Percentiles rank a stretch among this genome's conserved stretches.
These are phyloP conservation scores for Zosterops borbonicus DNA, from an alignment of 2,113 vertebrate genomes.

Conservation along the genomic window DNA sequence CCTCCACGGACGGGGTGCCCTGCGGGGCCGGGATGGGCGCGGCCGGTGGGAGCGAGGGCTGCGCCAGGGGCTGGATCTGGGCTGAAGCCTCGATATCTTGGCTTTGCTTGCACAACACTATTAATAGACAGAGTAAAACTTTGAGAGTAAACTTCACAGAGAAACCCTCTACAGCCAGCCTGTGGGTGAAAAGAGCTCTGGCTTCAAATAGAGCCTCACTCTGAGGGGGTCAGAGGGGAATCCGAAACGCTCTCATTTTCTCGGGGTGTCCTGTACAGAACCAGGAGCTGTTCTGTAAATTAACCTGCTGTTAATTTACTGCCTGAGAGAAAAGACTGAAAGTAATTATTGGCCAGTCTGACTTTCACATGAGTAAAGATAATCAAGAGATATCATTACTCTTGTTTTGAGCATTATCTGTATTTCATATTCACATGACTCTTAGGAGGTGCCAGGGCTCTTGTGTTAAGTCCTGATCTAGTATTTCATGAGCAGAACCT, in stretches of 20 bases:
- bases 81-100: constrained; percentile 78
- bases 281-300: background rate
- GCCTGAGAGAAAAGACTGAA: background rate
- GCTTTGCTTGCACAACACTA: constrained; percentile 90
- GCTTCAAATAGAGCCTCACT: fast-evolving
- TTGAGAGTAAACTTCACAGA: background rate
- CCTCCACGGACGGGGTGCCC: constrained; percentile 82
- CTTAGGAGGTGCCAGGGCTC: background rate
- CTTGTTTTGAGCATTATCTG: background rate
- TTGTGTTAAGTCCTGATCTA: background rate
- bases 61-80: constrained; percentile 70
- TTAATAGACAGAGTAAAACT: background rate
- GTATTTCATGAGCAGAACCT: background rate
- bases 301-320: background rate
- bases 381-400: background rate
- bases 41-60: constrained; percentile 74
- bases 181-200: background rate
- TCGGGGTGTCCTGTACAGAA: background rate
- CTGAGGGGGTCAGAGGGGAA: background rate
- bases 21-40: constrained; percentile 69
- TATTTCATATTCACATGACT: background rate
- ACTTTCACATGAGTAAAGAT: background rate
- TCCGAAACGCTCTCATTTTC: background rate
- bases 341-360: background rate
- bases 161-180: background rate